Evolutionary conservation across 2,113 vertebrate species (phyloP), one percentile per base, ranked within the genome.

Genomic region (Phalacrocorax pelagicus): DNA sequence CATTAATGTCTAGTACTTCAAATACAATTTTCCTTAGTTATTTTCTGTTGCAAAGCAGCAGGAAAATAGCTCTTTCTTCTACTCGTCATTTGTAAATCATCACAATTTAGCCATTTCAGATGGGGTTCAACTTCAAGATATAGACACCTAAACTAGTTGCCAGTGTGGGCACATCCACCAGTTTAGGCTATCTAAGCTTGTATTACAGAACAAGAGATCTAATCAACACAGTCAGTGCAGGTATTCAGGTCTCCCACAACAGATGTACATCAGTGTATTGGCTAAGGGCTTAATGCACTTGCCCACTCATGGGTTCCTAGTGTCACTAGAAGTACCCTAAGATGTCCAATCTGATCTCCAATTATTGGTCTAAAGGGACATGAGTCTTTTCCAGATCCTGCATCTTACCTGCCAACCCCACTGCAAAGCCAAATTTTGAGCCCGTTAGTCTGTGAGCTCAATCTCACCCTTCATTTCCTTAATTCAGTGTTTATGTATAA

Each of bases 91-190:
- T 81, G n/a, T 36, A 63, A 67, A n/a, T 70, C 4, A 1, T 38
- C 27, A 65, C 29, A n/a, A 40, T 71, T 40, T 40, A 79, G 6
- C 6, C 18, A 12, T 27, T 62, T 88, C 46, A 8, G 10, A 78
- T 21, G 42, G 12, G 1, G 6, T 44, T 73, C 34, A 38, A 2
- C 18, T 74, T 74, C 46, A 62, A 44, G 34, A 58, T 71, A 51
- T 36, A 40, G 58, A 12, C 23, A 15, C 12, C 4, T 42, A 27
- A 69, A 55, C 20, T 30, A 7, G 27, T 18, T 70, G 15, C 30
- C 51, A 54, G 2, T 5, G 34, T 13, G 15, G 12, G 27, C 13
- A n/a, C 0, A 0, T 24, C 26, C 18, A 3, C 27, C 42, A 26
- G 23, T 40, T 91, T 34, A 23, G 23, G 29, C 14, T 80, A 17